phyloP scores from a whole-genome alignment of 2,888 invertebrate genomes.

The Uropetala carovei region DNA sequence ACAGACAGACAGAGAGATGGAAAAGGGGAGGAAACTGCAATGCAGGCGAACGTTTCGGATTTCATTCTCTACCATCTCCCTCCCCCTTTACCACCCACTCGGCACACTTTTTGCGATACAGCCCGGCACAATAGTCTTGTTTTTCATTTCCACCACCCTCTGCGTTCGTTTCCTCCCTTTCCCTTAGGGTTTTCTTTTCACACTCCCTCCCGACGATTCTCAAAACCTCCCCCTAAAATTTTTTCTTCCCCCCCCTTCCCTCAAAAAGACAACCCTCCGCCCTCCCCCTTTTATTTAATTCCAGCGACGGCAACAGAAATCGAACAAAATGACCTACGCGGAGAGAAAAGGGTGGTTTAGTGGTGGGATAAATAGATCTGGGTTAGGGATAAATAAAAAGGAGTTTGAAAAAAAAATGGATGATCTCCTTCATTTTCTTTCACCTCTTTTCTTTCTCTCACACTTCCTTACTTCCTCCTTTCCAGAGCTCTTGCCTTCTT shows the following conservation, averaged over 20 bases:
- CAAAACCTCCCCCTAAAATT: neutral
- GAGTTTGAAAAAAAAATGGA: no score
- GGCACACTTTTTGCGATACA: neutral
- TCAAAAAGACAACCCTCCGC: neutral
- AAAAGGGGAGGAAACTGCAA: constrained; percentile 11
- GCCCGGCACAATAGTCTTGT: neutral
- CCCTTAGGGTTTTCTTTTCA: neutral
- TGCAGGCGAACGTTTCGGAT: constrained; percentile 51
- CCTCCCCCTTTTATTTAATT: neutral
- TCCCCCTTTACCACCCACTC: neutral
- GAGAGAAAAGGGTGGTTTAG: neutral
- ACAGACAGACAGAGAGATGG: neutral
- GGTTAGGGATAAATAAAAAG: no score
- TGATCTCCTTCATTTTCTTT: no score
- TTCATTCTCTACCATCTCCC: neutral
- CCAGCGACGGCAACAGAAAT: neutral
- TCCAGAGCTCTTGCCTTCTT: neutral
- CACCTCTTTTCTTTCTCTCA: neutral
- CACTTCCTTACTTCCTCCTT: neutral
- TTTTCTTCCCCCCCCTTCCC: neutral
- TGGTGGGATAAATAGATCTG: no score
- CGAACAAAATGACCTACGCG: neutral
- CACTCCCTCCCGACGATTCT: no score
- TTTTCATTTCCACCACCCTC: neutral
- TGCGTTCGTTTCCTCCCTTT: neutral